phyloP scores from a whole-genome alignment of 2,888 invertebrate genomes.

The Chironomus riparius region DNA sequence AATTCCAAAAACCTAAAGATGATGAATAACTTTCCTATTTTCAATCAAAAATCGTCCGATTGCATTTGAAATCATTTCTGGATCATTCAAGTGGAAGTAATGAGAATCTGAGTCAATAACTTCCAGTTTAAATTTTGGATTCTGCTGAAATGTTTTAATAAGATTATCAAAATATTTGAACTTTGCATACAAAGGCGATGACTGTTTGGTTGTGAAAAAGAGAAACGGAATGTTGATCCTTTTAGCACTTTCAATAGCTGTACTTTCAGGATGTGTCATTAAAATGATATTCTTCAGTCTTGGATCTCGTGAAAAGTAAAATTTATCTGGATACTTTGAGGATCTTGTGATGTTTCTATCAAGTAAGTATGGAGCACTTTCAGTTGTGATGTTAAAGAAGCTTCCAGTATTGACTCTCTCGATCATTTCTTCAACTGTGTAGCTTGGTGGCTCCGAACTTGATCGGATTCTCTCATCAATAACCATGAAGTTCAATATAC shows the following conservation, averaged over 20 bases:
- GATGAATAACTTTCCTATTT: conserved; percentile 29
- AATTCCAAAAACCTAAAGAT: neutral
- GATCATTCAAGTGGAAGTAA: conserved; percentile 63
- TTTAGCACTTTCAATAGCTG: conserved; percentile 45
- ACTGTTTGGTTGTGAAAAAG: conserved; percentile 45
- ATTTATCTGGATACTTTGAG: conserved; percentile 48
- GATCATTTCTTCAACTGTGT: conserved; percentile 52
- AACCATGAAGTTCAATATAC: conserved; percentile 40
- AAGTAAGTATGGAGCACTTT: conserved; percentile 48
- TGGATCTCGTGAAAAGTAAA: conserved; percentile 52
- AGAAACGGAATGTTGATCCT: conserved; percentile 50
- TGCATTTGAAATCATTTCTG: conserved; percentile 49
- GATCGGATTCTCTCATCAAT: conserved; percentile 38
- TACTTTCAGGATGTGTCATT: conserved; percentile 29
- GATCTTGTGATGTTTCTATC: conserved; percentile 51
- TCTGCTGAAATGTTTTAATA: conserved; percentile 46
- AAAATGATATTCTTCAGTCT: conserved; percentile 47
- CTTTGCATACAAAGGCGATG: conserved; percentile 44
- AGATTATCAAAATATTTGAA: conserved; percentile 46
- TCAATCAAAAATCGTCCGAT: conserved; percentile 50
- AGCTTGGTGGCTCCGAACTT: conserved; percentile 49
- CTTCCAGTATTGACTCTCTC: conserved; percentile 50
- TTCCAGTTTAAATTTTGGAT: conserved; percentile 50
- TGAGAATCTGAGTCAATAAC: conserved; percentile 57
- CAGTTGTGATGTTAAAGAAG: conserved; percentile 48